Evolutionary conservation across 2,888 invertebrate species (phyloP).

Genomic region (Cyclophora punctaria): DNA sequence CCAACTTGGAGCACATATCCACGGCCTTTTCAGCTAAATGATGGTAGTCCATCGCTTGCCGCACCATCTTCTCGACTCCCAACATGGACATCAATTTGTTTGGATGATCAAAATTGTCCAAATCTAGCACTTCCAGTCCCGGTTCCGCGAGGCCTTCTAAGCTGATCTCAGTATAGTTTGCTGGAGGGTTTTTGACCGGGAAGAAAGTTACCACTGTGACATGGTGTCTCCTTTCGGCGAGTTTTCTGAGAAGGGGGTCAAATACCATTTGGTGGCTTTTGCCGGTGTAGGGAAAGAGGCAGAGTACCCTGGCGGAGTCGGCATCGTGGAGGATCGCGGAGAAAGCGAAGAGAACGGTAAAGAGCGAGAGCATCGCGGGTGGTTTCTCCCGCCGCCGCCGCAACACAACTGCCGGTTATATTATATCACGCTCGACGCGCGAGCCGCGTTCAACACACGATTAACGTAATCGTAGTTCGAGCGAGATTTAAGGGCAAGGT

Average conservation of each 20-base stretch:
- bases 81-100: conserved; percentile 30
- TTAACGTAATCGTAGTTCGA: too few relatives aligned
- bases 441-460: not conserved
- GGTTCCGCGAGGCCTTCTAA: conserved; percentile 51
- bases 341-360: conserved; percentile 26
- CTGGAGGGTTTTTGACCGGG: conserved; percentile 61
- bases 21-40: conserved; percentile 46
- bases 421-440: conserved; percentile 1
- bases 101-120: conserved; percentile 36
- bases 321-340: conserved; percentile 34
- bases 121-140: conserved; percentile 49
- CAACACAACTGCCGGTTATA: conserved; percentile 20
- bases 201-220: conserved; percentile 78
- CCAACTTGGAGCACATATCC: conserved; percentile 49
- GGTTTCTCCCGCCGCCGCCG: conserved; percentile 24
- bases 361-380: conserved; percentile 39
- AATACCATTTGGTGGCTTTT: conserved; percentile 79
- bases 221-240: conserved; percentile 76
- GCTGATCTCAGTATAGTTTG: conserved; percentile 59
- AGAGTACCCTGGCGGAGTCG: conserved; percentile 61
- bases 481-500: too few relatives aligned
- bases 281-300: conserved; percentile 75
- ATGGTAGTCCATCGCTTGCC: conserved; percentile 37
- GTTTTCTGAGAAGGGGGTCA: conserved; percentile 66
- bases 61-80: conserved; percentile 36